These are phyloP conservation scores for Gephyroberyx darwinii DNA, from an alignment of 2,797 vertebrate genomes.

Conservation along the genomic window DNA sequence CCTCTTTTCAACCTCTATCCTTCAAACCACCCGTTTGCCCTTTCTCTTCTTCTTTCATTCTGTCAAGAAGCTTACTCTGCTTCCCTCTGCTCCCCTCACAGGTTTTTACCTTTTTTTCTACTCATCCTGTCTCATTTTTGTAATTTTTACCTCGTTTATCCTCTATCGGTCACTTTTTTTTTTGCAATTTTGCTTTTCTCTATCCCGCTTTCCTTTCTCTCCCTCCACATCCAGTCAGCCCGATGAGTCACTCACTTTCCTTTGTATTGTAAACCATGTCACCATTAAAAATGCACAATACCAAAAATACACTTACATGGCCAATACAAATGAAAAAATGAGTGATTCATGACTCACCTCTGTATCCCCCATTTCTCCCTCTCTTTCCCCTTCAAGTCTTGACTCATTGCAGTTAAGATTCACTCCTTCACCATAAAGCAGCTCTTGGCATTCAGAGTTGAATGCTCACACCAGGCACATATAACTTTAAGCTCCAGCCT, in stretches of 20 bases:
- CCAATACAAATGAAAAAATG: background rate
- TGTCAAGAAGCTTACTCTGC: background rate
- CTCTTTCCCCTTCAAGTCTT: background rate
- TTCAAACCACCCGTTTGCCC: constrained; percentile 8
- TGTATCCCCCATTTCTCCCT: background rate
- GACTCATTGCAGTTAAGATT: constrained; percentile 2
- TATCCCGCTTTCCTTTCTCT: background rate
- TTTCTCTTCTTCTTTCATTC: background rate
- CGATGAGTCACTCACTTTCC: background rate
- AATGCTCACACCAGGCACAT: constrained; percentile 30
- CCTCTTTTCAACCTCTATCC: background rate
- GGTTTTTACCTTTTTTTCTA: background rate
- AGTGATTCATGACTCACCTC: background rate
- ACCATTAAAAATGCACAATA: background rate
- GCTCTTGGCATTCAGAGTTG: constrained; percentile 17
- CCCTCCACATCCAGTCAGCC: background rate
- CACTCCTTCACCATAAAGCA: constrained; percentile 32
- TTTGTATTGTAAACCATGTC: too few species aligned
- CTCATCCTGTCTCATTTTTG: background rate
- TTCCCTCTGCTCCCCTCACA: background rate
- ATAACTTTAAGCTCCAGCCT: constrained; percentile 15
- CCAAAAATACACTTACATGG: background rate
- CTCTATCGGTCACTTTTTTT: background rate
- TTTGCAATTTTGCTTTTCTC: background rate
- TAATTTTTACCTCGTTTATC: too few species aligned